Base-by-base conservation (phyloP, 2,888 invertebrate genomes). In the Cheilosia scutellata region DNA sequence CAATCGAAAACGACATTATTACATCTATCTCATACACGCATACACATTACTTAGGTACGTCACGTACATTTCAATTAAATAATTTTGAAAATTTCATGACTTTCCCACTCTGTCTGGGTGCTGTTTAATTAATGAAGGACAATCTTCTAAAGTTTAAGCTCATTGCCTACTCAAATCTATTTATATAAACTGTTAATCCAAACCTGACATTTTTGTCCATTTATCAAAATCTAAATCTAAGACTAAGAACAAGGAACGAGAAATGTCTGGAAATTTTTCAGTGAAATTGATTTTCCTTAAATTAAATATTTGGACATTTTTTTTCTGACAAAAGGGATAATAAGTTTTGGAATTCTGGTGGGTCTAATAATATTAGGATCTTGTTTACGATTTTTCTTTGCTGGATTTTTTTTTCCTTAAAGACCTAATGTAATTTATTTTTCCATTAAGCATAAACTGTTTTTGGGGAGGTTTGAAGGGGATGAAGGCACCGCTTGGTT, bases 111-210 rank as follows among this genome's bases (percentile, higher is more conserved):
- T 25, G 47, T 27, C 44, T 31, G 72, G 31, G 72, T 53, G 62
- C 66, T 68, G 9, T 60, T 16, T 68, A 74, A 80, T 74, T 80
- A 80, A 80, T 80, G 74, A 74, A 62, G 25, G 66, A 62, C 68
- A 44, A 40, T 66, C 44, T 74, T 74, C 60, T 47, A 44, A 66
- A 66, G 62, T 66, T 65, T 33, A 55, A 37, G 62, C 60, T 68
- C 60, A 57, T 80, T 20, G 20, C 20, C 20, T 68, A 75, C 55
- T 75, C 75, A 68, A 75, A 62, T 68, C 62, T 74, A 80, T 75
- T 80, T 80, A 79, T 74, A 68, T 53, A 20, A 20, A 42, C 62
- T 55, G 75, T 80, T 70, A 80, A 75, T 74, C 80, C 66, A 47
- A 62, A 40, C 42, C 53, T 75, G 80, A 68, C 62, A 68, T 55